Conservation (phyloP, 2,113 vertebrate genomes). For the Ammodytes marinus region DNA sequence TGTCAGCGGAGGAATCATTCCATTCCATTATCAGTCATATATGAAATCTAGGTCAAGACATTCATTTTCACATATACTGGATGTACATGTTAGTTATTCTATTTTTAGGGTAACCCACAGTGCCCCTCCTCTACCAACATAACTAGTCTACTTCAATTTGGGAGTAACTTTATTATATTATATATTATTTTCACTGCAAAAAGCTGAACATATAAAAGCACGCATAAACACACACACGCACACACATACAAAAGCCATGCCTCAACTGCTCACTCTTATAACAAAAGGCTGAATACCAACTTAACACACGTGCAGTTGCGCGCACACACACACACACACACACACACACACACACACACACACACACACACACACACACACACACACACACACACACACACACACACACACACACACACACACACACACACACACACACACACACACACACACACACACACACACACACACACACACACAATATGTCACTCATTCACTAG, state of each 20-base stretch:
- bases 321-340: constrained; percentile 12
- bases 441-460: constrained; percentile 21
- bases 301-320: neutral
- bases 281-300: constrained; percentile 31
- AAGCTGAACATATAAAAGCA: neutral
- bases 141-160: neutral
- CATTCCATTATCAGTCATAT: neutral
- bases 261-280: constrained; percentile 23
- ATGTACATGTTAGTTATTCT: neutral
- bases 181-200: constrained; percentile 2
- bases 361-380: constrained; percentile 13
- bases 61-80: neutral
- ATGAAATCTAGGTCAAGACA: neutral
- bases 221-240: neutral
- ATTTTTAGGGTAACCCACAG: neutral
- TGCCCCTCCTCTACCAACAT: neutral
- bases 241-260: neutral
- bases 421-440: constrained; percentile 7
- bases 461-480: constrained; percentile 12
- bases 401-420: neutral
- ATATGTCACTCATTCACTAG: constrained; percentile 43
- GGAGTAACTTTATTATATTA: neutral
- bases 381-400: constrained; percentile 20
- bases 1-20: neutral
- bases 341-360: constrained; percentile 6